Evolutionary conservation across 2,113 vertebrate species (phyloP).

Genomic region (Prunella himalayana): DNA sequence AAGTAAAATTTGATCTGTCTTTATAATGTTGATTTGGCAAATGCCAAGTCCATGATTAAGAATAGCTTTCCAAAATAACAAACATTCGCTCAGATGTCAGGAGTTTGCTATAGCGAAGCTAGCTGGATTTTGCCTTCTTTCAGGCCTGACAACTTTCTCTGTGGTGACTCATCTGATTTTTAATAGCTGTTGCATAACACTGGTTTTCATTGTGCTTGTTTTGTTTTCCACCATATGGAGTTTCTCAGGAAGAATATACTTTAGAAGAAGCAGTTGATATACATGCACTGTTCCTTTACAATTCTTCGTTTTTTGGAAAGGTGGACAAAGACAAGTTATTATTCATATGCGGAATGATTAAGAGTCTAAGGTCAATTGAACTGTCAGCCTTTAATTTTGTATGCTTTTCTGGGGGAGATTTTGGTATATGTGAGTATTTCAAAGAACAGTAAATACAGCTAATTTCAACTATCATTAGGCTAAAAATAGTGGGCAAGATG

Average conservation of each 20-base stretch:
- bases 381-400: background rate
- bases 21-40: background rate
- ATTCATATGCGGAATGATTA: background rate
- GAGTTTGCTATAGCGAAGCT: background rate
- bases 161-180: constrained; percentile 53
- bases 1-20: background rate
- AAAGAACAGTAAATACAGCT: background rate
- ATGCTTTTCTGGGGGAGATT: background rate
- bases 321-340: background rate
- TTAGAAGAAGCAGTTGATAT: background rate
- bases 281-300: background rate
- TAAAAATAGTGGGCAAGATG: background rate
- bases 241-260: background rate
- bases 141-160: background rate
- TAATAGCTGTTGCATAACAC: constrained; percentile 45
- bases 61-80: background rate
- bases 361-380: background rate
- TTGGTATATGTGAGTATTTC: background rate
- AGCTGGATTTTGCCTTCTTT: constrained; percentile 13
- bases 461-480: background rate
- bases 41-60: background rate
- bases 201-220: constrained; percentile 23
- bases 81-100: background rate
- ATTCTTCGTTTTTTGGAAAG: background rate
- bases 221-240: constrained; percentile 43